phyloP scores from a whole-genome alignment of 2,113 vertebrate species.

The Gambusia affinis region DNA sequence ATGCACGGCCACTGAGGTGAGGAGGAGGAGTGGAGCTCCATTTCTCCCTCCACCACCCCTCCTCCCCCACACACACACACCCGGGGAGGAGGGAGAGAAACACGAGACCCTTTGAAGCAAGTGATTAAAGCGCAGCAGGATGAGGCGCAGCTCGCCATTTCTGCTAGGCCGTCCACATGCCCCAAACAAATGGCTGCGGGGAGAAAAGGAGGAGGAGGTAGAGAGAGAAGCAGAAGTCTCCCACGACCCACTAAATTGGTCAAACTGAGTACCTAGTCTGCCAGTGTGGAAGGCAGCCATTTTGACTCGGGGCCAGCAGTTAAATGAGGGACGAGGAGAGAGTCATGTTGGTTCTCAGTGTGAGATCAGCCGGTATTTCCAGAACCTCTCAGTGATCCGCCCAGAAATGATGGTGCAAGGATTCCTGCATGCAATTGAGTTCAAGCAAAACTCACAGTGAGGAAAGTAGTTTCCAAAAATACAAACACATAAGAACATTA shows the following conservation, averaged over 20 bases:
- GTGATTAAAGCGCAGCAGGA: conserved; percentile 71
- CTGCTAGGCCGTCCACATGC: conserved; percentile 43
- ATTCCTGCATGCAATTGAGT: conserved; percentile 2
- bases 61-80: conserved; percentile 10
- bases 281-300: conserved; percentile 63
- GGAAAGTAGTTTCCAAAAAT: conserved; percentile 17
- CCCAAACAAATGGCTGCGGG: conserved; percentile 46
- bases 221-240: conserved; percentile 62
- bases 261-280: conserved; percentile 66
- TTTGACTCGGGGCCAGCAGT: conserved; percentile 69
- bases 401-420: conserved; percentile 2
- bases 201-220: conserved; percentile 9
- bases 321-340: conserved; percentile 61
- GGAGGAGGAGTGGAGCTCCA: conserved; percentile 33
- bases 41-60: conserved; percentile 27
- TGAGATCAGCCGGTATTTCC: conserved; percentile 49
- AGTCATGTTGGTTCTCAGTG: conserved; percentile 66
- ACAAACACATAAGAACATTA: background rate
- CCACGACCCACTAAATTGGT: conserved; percentile 73
- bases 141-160: conserved; percentile 42
- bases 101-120: conserved; percentile 64
- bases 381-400: conserved; percentile 28
- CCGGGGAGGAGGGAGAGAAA: conserved; percentile 34
- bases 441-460: background rate
- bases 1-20: conserved; percentile 42